Evolutionary conservation across 2,797 vertebrate genomes (phyloP), one percentile per base, ranked within the genome.

Genomic region (Cheirogaleus major): DNA sequence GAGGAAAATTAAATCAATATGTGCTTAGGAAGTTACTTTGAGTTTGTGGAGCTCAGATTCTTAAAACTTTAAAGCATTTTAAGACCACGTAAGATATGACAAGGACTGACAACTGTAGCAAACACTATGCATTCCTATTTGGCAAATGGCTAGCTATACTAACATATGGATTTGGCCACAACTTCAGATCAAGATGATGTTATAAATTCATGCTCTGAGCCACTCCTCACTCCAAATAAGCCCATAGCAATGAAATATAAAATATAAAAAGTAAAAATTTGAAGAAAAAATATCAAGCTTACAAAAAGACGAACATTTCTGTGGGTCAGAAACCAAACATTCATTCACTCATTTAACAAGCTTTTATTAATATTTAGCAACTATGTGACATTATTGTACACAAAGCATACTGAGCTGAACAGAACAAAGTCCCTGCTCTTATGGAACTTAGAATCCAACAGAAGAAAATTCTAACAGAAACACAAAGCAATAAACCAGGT

Each of bases 1-100:
- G 50, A 89, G 15, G 45, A 89, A 95, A 94, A 95, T 95, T 84
- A 89, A 91, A 80, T 95, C 41, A 95, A 93, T 72, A 88, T 91
- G 81, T 95, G 48, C 89, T 93, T 91, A 91, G 78, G 59, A 93
- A 96, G 89, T 81, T 84, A 88, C 12, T 83, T 50, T 87, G 59
- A 94, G 45, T 88, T 89, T 94, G 18, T 93, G 35, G 35, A 82
- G 45, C 32, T 78, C 35, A 84, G 67, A 94, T 91, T 96, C 57
- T 80, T 92, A 83, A 93, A 95, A 63, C 43, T 69, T 82, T 81
- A 86, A 87, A 87, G 50, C 5, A 87, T 92, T 91, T 92, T 78
- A 93, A 89, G 52, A 27, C 11, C 88, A 5, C 75, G 23, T 90
- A 32, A 92, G 48, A 69, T 76, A 63, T 12, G 70, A 30, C 35